phyloP scores from a whole-genome alignment of 2,113 vertebrate species.

The Ranitomeya variabilis region DNA sequence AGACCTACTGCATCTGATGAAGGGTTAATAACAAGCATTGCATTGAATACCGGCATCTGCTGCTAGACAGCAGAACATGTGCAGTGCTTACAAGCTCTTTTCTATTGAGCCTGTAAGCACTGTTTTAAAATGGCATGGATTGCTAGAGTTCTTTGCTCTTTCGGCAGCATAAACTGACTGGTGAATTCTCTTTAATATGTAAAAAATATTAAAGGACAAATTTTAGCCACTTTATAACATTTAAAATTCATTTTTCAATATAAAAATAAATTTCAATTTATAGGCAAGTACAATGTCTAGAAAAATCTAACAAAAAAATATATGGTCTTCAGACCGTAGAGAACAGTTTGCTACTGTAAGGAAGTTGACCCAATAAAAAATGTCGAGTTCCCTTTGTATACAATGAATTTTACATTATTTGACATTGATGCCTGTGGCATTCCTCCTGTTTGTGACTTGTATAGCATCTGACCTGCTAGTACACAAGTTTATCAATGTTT shows the following conservation, averaged over 20 bases:
- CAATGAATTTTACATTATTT: background rate
- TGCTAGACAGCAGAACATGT: no score
- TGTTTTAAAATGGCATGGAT: no score
- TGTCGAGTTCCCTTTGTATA: background rate
- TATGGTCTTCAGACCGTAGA: background rate
- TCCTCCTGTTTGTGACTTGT: background rate
- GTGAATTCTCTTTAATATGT: no score
- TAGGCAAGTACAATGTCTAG: background rate
- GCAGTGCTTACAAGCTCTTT: no score
- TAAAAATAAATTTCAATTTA: background rate
- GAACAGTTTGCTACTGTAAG: background rate
- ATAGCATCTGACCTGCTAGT: background rate
- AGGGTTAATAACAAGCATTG: no score
- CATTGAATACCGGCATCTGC: no score
- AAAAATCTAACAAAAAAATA: background rate
- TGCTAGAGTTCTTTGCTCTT: no score
- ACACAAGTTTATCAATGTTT: background rate
- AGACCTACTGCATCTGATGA: no score
- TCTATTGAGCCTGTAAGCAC: no score
- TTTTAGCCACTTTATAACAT: background rate
- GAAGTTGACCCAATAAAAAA: background rate
- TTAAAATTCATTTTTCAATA: background rate
- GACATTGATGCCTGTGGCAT: background rate
- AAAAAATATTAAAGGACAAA: no score
- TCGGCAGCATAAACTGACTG: no score